Base-by-base conservation (phyloP, 2,113 vertebrate genomes). In the Calyptomena viridis region DNA sequence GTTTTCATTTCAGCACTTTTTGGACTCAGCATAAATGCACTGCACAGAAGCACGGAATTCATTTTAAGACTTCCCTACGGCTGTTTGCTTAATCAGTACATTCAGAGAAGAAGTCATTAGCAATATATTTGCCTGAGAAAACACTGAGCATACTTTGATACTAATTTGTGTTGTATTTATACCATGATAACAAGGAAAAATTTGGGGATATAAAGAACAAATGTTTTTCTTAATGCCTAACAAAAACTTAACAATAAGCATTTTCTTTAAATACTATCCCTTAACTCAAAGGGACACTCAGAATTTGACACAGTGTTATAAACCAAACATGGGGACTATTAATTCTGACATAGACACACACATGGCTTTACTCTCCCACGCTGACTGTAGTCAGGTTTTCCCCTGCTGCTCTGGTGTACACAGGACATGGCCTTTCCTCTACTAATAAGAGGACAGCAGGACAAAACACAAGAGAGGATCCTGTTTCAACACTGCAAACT, bases 71-170 rank as follows among this genome's bases (percentile, higher is more conserved):
- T 84, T 64, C 58, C 90, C 91, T 76, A 75, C 3, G 71, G 89
- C 94, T 89, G 80, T 94, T 96, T 96, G 94, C 93, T 89, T 96
- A 90, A 96, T 92, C 92, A 90, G 89, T 90, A 95, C 42, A 79
- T 91, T 80, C 91, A 92, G 56, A 55, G 73, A 75, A 94, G 77
- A 90, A 96, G 80, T 89, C 86, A 95, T 93, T 79, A 95, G 89
- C 52, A 89, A 89, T 47, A 20, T 72, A 90, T 40, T 80, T 74
- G 83, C 85, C 89, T 83, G 72, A 90, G 63, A 95, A 94, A 94
- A 89, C 80, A 91, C 55, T 47, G 80, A 68, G 71, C 73, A 84
- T 16, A 64, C 44, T 24, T 68, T 24, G 56, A 72, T 73, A 77
- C 8, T 68, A 18, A 66, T 96, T 94, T 93, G 21, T 56, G 16